phyloP scores from a whole-genome alignment of 1,140 invertebrate species.

The Archivesica marissinica region DNA sequence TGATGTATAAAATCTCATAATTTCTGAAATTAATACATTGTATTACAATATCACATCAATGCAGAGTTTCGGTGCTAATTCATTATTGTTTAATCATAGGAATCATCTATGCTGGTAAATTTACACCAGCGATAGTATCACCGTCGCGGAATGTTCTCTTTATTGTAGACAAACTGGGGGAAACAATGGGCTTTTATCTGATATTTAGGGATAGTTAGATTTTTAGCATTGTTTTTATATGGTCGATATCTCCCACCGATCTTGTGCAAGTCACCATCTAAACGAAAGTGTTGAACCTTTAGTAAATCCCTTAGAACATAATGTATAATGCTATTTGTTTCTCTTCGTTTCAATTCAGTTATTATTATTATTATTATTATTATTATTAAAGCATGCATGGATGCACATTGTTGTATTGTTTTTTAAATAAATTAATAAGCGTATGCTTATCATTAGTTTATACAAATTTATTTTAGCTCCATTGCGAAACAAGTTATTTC shows the following conservation, averaged over 20 bases:
- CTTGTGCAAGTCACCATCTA: neutral
- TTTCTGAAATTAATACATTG: constrained; percentile 54
- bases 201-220: neutral
- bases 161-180: neutral
- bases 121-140: constrained; percentile 42
- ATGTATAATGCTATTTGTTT: too few relatives aligned
- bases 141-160: constrained; percentile 17
- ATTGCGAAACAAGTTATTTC: too few relatives aligned
- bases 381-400: too few relatives aligned
- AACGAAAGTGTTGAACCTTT: constrained; percentile 7
- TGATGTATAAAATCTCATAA: constrained; percentile 49
- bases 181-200: constrained; percentile 9
- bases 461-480: too few relatives aligned
- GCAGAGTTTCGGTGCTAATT: constrained; percentile 21
- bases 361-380: too few relatives aligned
- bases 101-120: constrained; percentile 37
- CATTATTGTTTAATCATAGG: constrained; percentile 49
- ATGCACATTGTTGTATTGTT: too few relatives aligned
- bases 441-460: too few relatives aligned
- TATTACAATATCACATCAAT: constrained; percentile 7
- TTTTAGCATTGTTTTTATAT: constrained; percentile 9
- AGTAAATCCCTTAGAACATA: too few relatives aligned
- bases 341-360: too few relatives aligned
- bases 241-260: neutral
- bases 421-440: too few relatives aligned